Percentiles rank a stretch among this genome's conserved stretches.
These are phyloP conservation scores for Cerastoderma edule DNA, from an alignment of 2,888 invertebrate genomes.

Conservation along the genomic window DNA sequence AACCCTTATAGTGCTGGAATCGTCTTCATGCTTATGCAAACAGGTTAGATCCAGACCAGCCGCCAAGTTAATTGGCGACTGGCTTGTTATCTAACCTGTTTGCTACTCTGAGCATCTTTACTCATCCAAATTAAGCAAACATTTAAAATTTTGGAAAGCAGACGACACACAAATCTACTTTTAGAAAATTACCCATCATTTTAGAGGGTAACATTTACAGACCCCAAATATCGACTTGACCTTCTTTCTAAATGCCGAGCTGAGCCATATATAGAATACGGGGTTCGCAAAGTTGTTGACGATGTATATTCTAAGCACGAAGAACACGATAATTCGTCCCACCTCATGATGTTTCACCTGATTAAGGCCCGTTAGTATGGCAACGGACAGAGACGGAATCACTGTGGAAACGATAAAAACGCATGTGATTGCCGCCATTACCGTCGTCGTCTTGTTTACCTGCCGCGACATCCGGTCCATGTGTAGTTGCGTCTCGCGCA, in stretches of 20 bases:
- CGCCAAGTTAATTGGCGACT: too few species aligned
- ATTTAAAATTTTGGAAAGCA: too few species aligned
- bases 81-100: too few species aligned
- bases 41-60: too few species aligned
- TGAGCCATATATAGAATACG: conserved; percentile 20
- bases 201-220: too few species aligned
- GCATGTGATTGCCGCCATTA: not conserved
- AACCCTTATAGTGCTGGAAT: too few species aligned
- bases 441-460: not conserved
- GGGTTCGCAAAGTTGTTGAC: conserved; percentile 30
- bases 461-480: not conserved
- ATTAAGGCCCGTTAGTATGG: not conserved
- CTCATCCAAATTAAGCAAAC: too few species aligned
- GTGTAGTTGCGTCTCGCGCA: too few species aligned
- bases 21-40: too few species aligned
- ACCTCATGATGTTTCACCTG: not conserved
- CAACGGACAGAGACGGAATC: not conserved
- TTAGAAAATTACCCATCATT: too few species aligned
- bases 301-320: conserved; percentile 19
- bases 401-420: not conserved
- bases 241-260: conserved; percentile 17
- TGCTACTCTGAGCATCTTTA: too few species aligned
- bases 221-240: not conserved
- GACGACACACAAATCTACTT: too few species aligned
- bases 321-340: not conserved